These are phyloP conservation scores for Agapostemon virescens DNA, from an alignment of 2,888 invertebrate species.

Conservation along the genomic window DNA sequence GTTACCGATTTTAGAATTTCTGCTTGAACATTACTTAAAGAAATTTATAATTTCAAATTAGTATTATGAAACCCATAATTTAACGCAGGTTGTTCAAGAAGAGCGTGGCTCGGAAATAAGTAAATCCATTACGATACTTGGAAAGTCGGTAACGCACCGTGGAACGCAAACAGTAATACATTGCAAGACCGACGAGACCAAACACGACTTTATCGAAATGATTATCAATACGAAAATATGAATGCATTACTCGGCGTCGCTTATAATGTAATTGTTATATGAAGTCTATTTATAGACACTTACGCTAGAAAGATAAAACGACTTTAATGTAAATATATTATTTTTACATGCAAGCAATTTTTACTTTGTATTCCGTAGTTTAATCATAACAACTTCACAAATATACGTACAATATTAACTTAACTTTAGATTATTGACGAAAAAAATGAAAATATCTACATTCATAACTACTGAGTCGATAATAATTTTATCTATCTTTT, in stretches of 20 bases:
- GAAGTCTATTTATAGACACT: neutral
- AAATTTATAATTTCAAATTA: neutral
- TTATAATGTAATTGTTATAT: neutral
- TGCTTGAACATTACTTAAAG: too few species aligned
- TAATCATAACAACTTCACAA: too few species aligned
- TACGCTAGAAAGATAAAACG: too few species aligned
- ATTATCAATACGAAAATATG: slow-evolving; percentile 58
- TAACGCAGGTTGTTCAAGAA: slow-evolving; percentile 4
- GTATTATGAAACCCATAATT: neutral
- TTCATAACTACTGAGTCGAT: too few species aligned
- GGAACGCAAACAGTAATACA: slow-evolving; percentile 71
- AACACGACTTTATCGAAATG: slow-evolving; percentile 65
- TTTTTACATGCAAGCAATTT: too few species aligned
- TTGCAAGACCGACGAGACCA: slow-evolving; percentile 59
- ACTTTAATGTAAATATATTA: too few species aligned
- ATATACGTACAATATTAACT: too few species aligned
- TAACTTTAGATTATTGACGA: too few species aligned
- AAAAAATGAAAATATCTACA: too few species aligned
- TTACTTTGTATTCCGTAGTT: too few species aligned
- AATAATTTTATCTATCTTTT: too few species aligned
- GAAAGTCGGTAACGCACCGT: slow-evolving; percentile 67
- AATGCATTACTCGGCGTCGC: slow-evolving; percentile 7
- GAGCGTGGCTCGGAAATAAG: slow-evolving; percentile 61
- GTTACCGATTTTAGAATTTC: too few species aligned
- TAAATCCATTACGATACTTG: slow-evolving; percentile 63